Base-by-base conservation (phyloP, 2,113 vertebrate genomes). In the Nanger granti region DNA sequence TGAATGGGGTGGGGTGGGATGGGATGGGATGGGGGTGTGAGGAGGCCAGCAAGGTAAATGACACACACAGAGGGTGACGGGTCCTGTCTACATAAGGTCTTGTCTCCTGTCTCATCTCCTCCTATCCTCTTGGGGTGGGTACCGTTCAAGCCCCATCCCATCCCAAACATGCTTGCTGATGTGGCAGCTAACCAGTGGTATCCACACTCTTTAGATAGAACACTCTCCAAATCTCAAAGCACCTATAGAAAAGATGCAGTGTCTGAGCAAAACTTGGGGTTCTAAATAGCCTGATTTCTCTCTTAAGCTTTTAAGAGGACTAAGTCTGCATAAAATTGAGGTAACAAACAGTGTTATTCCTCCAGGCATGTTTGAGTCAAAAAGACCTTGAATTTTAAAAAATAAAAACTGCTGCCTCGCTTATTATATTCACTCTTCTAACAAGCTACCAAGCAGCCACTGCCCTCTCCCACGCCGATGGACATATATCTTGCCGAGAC, bases 401-500 rank as follows among this genome's bases (percentile, higher is more conserved):
- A 97, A 91, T 90, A 95, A 97, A 97, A 98, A 76, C n/a, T 73
- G 59, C 89, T 91, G 90, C 92, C 95, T 98, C 34, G 6, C 80
- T 97, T 94, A 97, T 91, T 93, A 82, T 22, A 90, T 83, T 93
- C 90, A 64, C 49, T 93, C 59, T 60, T 49, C 85, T 96, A 98
- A 97, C 66, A 79, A 98, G 95, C 85, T 85, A 97, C 90, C 55
- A 54, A 89, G 64, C 64, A 76, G 91, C 92, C n/a, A 26, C 80
- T 34, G 59, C 18, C 8, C 37, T 89, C 88, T 94, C 95, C 59
- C 49, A n/a, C 20, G 93, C 54, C 28, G 41, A 8, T 17, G 49
- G 88, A 97, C 76, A 80, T 97, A 60, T 79, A 98, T 96, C 92
- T 98, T 97, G 96, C 87, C 34, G 64, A 95, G 96, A 79, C 37